These are phyloP conservation scores for Pherbina coryleti DNA, from an alignment of 2,888 invertebrate genomes.

Conservation along the genomic window DNA sequence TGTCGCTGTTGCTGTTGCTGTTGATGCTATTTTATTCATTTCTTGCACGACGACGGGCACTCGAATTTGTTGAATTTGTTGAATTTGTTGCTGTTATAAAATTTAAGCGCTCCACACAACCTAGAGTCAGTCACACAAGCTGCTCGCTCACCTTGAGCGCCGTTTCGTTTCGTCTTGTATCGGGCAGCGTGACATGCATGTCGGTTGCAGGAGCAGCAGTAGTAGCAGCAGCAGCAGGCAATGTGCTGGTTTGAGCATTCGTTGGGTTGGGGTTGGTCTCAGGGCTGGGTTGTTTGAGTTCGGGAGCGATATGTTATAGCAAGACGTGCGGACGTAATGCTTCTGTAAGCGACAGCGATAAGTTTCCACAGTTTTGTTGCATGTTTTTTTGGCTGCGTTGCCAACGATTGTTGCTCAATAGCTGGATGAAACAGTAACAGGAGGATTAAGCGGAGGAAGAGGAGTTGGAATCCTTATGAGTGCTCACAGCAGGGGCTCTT, in stretches of 20 bases:
- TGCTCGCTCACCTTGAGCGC: constrained; percentile 6
- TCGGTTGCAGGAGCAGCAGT: not conserved
- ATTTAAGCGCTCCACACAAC: not conserved
- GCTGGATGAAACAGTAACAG: not conserved
- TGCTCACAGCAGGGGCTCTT: constrained; percentile 6
- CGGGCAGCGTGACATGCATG: not conserved
- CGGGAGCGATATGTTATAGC: not conserved
- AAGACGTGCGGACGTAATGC: constrained; percentile 17
- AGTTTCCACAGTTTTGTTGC: constrained; percentile 12
- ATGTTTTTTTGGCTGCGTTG: constrained; percentile 5
- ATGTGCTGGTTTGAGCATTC: not conserved
- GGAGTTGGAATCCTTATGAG: not conserved
- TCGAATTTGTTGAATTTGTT: not conserved
- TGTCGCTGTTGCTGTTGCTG: not conserved
- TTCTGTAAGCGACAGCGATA: constrained; percentile 26
- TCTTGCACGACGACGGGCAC: constrained; percentile 10
- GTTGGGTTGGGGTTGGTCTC: not conserved
- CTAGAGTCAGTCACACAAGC: not conserved
- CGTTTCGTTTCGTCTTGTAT: not conserved
- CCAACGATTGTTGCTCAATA: constrained; percentile 4
- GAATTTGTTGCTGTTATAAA: not conserved
- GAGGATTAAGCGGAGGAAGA: not conserved
- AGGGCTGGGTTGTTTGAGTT: not conserved
- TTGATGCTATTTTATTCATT: not conserved
- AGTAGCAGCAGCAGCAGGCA: not conserved